Base-by-base conservation (phyloP, 2,888 invertebrate species). In the Troilus luridus region DNA sequence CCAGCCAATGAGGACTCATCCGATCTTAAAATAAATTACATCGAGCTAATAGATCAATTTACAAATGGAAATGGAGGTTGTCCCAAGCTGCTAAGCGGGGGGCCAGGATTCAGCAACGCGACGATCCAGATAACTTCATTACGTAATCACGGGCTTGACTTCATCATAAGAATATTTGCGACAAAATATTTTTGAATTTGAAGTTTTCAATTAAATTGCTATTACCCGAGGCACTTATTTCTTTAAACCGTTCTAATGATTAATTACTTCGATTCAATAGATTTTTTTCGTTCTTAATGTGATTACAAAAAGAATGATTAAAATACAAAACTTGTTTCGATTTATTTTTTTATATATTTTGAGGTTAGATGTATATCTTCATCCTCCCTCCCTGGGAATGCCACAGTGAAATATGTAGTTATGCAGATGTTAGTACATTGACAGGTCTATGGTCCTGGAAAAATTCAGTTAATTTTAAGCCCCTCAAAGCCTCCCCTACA, bases 151-250 rank as follows among this genome's bases (percentile, higher is more conserved):
- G 90, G 90, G 0, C 21, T 90, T 5, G 90, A 90, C 58, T 77
- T 90, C n/a, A n/a, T 77, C 54, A 77, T 90, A 17, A 90, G 90
- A 90, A 77, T 90, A 72, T 90, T 56, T 77, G 90, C 77, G 56
- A 17, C 56, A 77, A 58, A 58, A 27, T 77, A 58, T 54, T 77
- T 60, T 77, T 90, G 10, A 89, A 77, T 1, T 56, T 67, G 59
- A 14, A 59, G 14, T 24, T 67, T 54, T 81, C 3, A 54, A 19
- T 81, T 19, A 56, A 54, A 81, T 41, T 9, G 17, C 5, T 27
- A 27, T n/a, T 21, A n/a, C 7, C 17, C 41, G 10, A 67, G 27
- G 14, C 24, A 24, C 41, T 77, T 67, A 67, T 67, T 24, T 77
- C 72, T 17, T 3, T 77, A 41, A 77, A 77, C 27, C 6, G 0